These are phyloP conservation scores for Ptilorrhoa leucosticta DNA, from an alignment of 2,113 vertebrate species.

Conservation along the genomic window DNA sequence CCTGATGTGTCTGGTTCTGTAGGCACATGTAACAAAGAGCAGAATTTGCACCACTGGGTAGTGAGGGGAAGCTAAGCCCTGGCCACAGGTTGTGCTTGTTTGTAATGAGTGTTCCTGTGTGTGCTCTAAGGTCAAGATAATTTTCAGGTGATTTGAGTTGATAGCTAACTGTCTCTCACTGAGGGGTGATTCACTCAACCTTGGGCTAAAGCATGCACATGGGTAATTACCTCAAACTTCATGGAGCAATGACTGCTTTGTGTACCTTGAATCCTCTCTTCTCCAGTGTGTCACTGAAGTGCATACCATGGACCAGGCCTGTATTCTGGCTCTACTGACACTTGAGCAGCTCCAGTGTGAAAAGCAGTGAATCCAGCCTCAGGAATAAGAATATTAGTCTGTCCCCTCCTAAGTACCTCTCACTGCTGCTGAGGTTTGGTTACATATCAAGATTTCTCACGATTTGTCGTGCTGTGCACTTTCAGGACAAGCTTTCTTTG, in stretches of 20 bases:
- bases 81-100: too few relatives aligned
- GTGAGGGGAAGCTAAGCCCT: not conserved
- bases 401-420: not conserved
- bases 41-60: not conserved
- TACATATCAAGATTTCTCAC: not conserved
- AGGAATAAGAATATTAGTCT: not conserved
- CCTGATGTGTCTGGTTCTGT: not conserved
- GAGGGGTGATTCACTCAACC: not conserved
- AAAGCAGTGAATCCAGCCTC: not conserved
- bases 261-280: not conserved
- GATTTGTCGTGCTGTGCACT: accelerated
- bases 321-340: not conserved
- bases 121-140: not conserved
- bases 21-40: not conserved
- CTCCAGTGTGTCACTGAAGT: not conserved
- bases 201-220: not conserved
- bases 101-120: not conserved
- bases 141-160: not conserved
- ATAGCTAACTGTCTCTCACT: not conserved
- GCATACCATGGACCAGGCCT: accelerated
- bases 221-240: not conserved
- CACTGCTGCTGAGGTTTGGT: not conserved
- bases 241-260: not conserved
- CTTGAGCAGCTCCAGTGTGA: not conserved
- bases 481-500: not conserved